A percentile compares a stretch with the other conserved stretches of the same genome.
These are phyloP conservation scores for Resseliella maxima DNA, from an alignment of 2,888 invertebrate genomes.

Conservation along the genomic window DNA sequence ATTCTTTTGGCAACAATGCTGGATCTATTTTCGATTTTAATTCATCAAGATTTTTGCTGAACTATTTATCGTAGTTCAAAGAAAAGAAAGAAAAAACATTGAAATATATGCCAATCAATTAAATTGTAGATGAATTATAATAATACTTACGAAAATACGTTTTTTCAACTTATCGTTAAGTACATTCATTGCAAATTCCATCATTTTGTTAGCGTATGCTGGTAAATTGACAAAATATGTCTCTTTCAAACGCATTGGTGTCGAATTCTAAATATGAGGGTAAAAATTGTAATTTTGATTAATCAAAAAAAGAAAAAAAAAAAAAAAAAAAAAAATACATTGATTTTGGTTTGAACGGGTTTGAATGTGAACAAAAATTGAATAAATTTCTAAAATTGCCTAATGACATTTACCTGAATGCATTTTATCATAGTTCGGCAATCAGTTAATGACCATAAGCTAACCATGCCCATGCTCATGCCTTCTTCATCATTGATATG, in stretches of 20 bases:
- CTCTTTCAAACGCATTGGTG: slow-evolving; percentile 90
- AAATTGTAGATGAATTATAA: slow-evolving; percentile 12
- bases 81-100: slow-evolving; percentile 60
- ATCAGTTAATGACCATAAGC: slow-evolving; percentile 84
- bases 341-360: not conserved
- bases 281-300: not conserved
- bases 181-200: slow-evolving; percentile 84
- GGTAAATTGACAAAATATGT: slow-evolving; percentile 90
- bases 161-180: slow-evolving; percentile 86
- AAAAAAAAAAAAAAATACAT: not conserved
- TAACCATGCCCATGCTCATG: slow-evolving; percentile 84
- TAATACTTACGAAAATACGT: slow-evolving; percentile 77
- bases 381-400: not conserved
- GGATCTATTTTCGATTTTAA: slow-evolving; percentile 77
- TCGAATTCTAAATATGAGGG: slow-evolving; percentile 76
- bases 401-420: slow-evolving; percentile 73
- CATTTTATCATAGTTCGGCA: slow-evolving; percentile 81
- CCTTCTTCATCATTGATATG: slow-evolving; percentile 86
- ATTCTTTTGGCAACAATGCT: slow-evolving; percentile 85
- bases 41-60: slow-evolving; percentile 81
- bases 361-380: not conserved
- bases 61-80: slow-evolving; percentile 76
- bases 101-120: not conserved
- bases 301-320: not conserved
- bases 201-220: slow-evolving; percentile 80